These are phyloP conservation scores for Leptopilina myrica DNA, from an alignment of 2,888 invertebrate genomes.

Conservation along the genomic window DNA sequence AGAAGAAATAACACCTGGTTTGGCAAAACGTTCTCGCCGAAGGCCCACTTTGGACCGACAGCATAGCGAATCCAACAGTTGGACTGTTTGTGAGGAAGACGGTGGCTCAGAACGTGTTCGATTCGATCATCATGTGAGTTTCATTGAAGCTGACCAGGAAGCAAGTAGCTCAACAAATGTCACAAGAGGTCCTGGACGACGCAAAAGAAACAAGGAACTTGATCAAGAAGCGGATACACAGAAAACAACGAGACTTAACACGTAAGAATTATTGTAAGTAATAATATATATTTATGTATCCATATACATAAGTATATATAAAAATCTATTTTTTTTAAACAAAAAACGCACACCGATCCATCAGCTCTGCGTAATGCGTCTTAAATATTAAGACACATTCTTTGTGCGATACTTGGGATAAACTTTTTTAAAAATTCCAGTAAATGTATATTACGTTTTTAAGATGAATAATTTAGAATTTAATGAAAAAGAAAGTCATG, in stretches of 20 bases:
- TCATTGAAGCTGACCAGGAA: constrained; percentile 78
- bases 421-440: neutral
- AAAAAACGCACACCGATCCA: neutral
- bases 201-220: constrained; percentile 61
- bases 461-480: neutral
- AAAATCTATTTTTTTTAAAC: neutral
- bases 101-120: constrained; percentile 82
- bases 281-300: neutral
- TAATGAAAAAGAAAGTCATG: neutral
- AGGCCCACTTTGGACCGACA: constrained; percentile 73
- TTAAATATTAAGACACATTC: constrained; percentile 1
- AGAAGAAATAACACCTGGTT: constrained; percentile 76
- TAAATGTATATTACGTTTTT: neutral
- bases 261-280: constrained; percentile 55
- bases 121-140: constrained; percentile 82
- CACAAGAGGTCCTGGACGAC: constrained; percentile 58
- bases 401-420: neutral
- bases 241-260: constrained; percentile 62
- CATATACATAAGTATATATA: too few relatives aligned
- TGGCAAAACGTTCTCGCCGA: constrained; percentile 73
- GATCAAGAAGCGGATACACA: constrained; percentile 67
- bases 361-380: neutral
- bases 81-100: constrained; percentile 77
- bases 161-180: constrained; percentile 57
- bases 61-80: constrained; percentile 73